A percentile compares a stretch with the other conserved stretches of the same genome.
Evolutionary conservation across 2,797 vertebrate species (phyloP).

Genomic region (Apogon talboti): DNA sequence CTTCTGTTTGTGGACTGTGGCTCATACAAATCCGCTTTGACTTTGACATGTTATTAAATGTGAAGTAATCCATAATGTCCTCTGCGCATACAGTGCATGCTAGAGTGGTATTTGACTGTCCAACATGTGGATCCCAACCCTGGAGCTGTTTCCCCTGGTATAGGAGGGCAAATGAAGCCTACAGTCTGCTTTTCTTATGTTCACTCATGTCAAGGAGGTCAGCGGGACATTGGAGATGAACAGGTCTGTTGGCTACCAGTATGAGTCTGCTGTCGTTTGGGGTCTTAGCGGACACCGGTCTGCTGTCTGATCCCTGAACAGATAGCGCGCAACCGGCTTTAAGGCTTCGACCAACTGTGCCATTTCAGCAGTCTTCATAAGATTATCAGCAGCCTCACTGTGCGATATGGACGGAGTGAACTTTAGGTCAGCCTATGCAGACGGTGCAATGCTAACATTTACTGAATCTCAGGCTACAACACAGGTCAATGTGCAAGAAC

Average conservation of each 20-base stretch:
- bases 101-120: constrained; percentile 17
- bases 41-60: constrained; percentile 64
- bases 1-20: constrained; percentile 32
- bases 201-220: constrained; percentile 12
- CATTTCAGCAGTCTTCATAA: too few species aligned
- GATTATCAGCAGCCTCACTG: too few species aligned
- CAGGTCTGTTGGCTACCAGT: not conserved
- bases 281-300: not conserved
- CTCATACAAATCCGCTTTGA: constrained; percentile 59
- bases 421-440: too few species aligned
- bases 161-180: constrained; percentile 9
- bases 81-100: constrained; percentile 18
- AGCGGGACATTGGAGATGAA: constrained; percentile 13
- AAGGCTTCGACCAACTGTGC: too few species aligned
- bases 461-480: too few species aligned
- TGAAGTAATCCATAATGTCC: constrained; percentile 63
- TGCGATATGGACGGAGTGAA: too few species aligned
- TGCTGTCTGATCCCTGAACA: not conserved
- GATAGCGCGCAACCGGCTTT: not conserved
- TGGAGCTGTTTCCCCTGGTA: constrained; percentile 6
- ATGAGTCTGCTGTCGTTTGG: not conserved
- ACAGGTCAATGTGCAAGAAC: too few species aligned
- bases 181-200: constrained; percentile 15
- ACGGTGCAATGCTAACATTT: too few species aligned
- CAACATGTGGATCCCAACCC: constrained; percentile 7